Percentiles rank a stretch among this genome's conserved stretches.
Conservation (phyloP, 2,888 invertebrate genomes). For the Nysson spinosus region DNA sequence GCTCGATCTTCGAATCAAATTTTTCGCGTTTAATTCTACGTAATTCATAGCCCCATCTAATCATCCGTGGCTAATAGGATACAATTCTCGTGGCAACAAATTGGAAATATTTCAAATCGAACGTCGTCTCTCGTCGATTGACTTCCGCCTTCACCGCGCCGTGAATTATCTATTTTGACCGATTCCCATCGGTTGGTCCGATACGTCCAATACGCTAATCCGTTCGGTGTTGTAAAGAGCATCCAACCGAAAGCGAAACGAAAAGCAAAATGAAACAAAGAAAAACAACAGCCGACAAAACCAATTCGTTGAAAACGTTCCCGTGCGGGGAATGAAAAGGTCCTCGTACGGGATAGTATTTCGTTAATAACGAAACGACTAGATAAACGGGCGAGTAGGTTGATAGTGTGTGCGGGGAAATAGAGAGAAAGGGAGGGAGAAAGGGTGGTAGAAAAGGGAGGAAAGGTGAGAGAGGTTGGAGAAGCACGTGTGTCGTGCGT, state of each 20-base stretch:
- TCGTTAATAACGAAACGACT: constrained; percentile 28
- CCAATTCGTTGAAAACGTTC: background rate
- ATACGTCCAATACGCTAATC: background rate
- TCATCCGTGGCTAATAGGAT: too few species aligned
- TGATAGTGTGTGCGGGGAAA: background rate
- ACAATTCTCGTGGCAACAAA: background rate
- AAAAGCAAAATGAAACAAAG: background rate
- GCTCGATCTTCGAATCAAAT: too few species aligned
- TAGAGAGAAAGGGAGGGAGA: constrained; percentile 4
- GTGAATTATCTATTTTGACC: constrained; percentile 8
- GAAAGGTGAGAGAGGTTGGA: constrained; percentile 48
- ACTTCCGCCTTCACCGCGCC: constrained; percentile 36
- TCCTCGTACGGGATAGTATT: background rate
- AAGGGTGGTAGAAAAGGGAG: constrained; percentile 26
- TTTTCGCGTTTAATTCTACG: too few species aligned
- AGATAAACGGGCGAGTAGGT: constrained; percentile 12
- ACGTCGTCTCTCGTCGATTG: constrained; percentile 33
- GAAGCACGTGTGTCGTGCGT: constrained; percentile 64
- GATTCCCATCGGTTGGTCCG: constrained; percentile 10
- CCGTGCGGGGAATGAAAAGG: background rate
- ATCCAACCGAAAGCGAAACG: background rate
- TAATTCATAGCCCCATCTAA: too few species aligned
- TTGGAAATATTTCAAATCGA: constrained; percentile 16
- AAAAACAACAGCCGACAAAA: background rate
- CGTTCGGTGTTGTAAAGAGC: background rate